These are phyloP conservation scores for Portunus trituberculatus DNA, from an alignment of 1,140 invertebrate genomes.

Conservation along the genomic window DNA sequence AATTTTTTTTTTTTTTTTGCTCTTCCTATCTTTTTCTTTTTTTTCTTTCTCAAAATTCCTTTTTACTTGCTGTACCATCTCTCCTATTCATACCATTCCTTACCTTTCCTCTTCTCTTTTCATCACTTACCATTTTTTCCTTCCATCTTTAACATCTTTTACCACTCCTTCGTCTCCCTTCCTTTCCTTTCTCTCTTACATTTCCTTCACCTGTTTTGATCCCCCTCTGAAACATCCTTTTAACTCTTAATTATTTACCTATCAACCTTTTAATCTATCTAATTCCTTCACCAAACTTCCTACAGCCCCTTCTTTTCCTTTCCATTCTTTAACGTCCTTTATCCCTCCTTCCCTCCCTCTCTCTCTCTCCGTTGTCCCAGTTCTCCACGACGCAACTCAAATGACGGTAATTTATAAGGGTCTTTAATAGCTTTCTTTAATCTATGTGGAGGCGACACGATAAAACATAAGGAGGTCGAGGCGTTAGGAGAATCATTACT, in stretches of 20 bases:
- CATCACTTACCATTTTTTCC: neutral
- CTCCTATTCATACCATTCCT: neutral
- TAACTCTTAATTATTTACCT: neutral
- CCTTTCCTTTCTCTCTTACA: neutral
- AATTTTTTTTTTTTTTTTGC: neutral
- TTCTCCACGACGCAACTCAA: neutral
- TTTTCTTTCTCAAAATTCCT: neutral
- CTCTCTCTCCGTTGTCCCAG: too few relatives aligned
- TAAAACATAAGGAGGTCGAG: neutral
- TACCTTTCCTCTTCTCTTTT: neutral
- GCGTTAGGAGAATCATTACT: neutral
- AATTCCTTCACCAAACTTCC: neutral
- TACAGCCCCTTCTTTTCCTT: neutral
- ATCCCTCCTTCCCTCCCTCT: neutral
- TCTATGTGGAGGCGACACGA: neutral
- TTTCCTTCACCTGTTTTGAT: too few relatives aligned
- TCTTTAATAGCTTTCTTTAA: neutral
- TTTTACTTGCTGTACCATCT: neutral
- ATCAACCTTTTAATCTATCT: neutral
- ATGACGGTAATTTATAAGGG: neutral
- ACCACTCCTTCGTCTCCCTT: neutral
- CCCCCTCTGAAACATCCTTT: neutral
- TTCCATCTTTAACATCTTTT: neutral
- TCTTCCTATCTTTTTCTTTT: neutral
- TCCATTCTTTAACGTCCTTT: too few relatives aligned